Conservation (phyloP, 2,797 vertebrate genomes). For the Sebastes hopkinsi region DNA sequence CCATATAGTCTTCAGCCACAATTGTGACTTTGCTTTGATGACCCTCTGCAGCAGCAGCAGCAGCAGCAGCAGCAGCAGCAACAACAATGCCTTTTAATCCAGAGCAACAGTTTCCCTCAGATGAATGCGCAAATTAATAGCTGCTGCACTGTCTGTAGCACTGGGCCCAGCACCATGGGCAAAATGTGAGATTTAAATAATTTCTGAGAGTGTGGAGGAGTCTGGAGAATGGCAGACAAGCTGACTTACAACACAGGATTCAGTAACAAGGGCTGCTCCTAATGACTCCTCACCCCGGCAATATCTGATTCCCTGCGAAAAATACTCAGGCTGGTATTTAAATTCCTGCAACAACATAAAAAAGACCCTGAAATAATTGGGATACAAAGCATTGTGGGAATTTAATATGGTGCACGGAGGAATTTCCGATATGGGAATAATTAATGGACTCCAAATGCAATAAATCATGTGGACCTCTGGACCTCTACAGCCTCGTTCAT, state of each 20-base stretch:
- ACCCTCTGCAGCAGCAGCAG: conserved; percentile 32
- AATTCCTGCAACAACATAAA: conserved; percentile 43
- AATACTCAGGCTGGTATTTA: conserved; percentile 56
- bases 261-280: conserved; percentile 68
- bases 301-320: conserved; percentile 66
- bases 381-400: conserved; percentile 22
- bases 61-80: background rate
- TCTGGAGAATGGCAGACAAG: conserved; percentile 69
- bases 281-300: conserved; percentile 75
- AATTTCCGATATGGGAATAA: conserved; percentile 52
- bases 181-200: conserved; percentile 76
- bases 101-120: conserved; percentile 67
- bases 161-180: conserved; percentile 54
- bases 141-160: conserved; percentile 43
- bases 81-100: conserved; percentile 52
- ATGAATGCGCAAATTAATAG: conserved; percentile 73
- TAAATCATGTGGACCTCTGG: conserved; percentile 45
- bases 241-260: conserved; percentile 77
- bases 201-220: conserved; percentile 75
- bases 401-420: conserved; percentile 23
- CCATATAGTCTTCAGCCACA: conserved; percentile 56
- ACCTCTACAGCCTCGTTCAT: conserved; percentile 30
- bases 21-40: conserved; percentile 58
- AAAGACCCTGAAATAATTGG: conserved; percentile 50
- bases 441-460: conserved; percentile 50